phyloP scores from a whole-genome alignment of 1,140 invertebrate genomes.

The Spodoptera frugiperda region DNA sequence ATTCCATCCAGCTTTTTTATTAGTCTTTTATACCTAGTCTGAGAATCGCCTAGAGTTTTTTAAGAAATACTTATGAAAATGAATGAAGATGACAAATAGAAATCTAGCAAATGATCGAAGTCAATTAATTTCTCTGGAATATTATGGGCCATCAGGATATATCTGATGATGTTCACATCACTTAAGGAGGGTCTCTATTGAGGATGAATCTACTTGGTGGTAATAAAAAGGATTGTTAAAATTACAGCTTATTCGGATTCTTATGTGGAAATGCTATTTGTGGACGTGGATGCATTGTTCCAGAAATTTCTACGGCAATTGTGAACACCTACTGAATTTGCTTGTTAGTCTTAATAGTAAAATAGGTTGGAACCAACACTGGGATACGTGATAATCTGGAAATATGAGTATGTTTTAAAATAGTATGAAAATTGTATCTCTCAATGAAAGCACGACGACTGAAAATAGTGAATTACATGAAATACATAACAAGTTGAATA shows the following conservation, averaged over 20 bases:
- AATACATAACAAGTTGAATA: too few relatives aligned
- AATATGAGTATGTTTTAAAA: too few relatives aligned
- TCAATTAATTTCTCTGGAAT: slow-evolving; percentile 35
- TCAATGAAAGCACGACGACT: too few relatives aligned
- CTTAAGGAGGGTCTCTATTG: slow-evolving; percentile 17
- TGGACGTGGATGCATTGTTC: not conserved
- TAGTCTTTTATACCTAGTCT: not conserved
- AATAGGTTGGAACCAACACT: too few relatives aligned
- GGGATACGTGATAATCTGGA: too few relatives aligned
- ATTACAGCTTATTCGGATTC: slow-evolving; percentile 3
- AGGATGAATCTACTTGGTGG: slow-evolving; percentile 25
- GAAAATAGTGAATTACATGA: too few relatives aligned
- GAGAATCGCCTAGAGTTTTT: not conserved
- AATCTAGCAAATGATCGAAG: not conserved
- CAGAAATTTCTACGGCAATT: slow-evolving; percentile 1
- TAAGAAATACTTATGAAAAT: not conserved
- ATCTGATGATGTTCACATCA: slow-evolving; percentile 18
- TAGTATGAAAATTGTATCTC: too few relatives aligned
- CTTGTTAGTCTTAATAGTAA: too few relatives aligned
- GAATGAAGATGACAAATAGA: not conserved
- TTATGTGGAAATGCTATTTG: slow-evolving; percentile 19
- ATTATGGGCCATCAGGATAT: not conserved
- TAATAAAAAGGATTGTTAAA: slow-evolving; percentile 20
- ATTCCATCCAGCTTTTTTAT: not conserved
- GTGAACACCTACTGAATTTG: not conserved